A percentile compares a stretch with the other conserved stretches of the same genome.
Evolutionary conservation across 2,797 vertebrate species (phyloP).

Genomic region (Sebastes goodei): DNA sequence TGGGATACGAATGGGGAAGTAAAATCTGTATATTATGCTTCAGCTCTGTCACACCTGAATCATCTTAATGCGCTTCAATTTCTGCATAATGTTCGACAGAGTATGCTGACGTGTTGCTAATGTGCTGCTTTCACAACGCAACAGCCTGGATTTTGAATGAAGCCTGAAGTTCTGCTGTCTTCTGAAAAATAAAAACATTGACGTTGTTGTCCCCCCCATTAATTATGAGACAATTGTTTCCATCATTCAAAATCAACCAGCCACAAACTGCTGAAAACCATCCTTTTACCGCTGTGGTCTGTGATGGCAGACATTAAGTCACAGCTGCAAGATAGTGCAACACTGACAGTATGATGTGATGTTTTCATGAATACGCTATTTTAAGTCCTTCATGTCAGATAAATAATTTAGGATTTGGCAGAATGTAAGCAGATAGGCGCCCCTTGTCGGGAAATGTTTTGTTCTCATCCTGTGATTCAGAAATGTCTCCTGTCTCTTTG

Average conservation of each 20-base stretch:
- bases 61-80: not conserved
- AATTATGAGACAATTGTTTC: not conserved
- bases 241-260: not conserved
- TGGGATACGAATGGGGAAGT: not conserved
- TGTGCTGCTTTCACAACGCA: not conserved
- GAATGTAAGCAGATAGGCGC: not conserved
- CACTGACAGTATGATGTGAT: not conserved
- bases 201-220: not conserved
- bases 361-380: conserved; percentile 4
- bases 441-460: conserved; percentile 13
- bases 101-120: not conserved
- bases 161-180: too few species aligned
- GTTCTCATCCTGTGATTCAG: conserved; percentile 1
- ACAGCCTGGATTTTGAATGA: not conserved
- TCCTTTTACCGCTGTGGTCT: not conserved
- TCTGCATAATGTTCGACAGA: not conserved
- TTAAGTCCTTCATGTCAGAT: not conserved
- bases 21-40: not conserved
- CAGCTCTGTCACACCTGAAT: not conserved
- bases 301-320: not conserved
- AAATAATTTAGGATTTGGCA: conserved; percentile 14
- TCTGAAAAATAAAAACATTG: too few species aligned
- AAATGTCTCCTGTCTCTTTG: not conserved
- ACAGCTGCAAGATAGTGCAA: not conserved
- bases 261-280: not conserved